phyloP scores from a whole-genome alignment of 1,140 invertebrate species.

The Thaumatotibia leucotreta region DNA sequence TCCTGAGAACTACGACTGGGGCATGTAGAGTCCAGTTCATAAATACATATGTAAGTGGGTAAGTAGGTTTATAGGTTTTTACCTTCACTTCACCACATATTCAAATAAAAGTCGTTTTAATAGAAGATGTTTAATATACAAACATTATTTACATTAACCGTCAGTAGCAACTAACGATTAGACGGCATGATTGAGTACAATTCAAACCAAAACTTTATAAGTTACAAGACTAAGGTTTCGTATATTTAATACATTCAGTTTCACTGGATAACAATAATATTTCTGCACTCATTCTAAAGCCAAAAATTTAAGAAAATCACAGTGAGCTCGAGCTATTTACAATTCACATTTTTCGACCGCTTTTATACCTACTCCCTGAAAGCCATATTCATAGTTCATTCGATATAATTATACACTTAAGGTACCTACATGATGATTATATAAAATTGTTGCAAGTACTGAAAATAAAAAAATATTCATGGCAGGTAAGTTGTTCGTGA shows the following conservation, averaged over 20 bases:
- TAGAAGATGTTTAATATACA: conserved; percentile 53
- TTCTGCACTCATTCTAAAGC: conserved; percentile 7
- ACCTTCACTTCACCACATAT: no score
- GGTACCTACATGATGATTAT: no score
- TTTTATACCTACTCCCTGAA: no score
- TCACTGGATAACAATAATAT: conserved; percentile 36
- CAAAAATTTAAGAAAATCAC: conserved; percentile 38
- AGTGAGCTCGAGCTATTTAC: conserved; percentile 39
- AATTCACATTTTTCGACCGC: conserved; percentile 23
- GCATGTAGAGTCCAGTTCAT: no score
- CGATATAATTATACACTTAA: no score
- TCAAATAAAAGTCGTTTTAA: conserved; percentile 12
- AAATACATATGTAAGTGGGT: no score
- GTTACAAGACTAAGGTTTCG: conserved; percentile 15
- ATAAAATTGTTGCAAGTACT: no score
- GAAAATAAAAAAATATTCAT: no score
- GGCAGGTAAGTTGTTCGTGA: no score
- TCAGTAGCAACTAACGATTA: conserved; percentile 3
- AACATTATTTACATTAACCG: conserved; percentile 61
- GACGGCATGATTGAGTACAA: conserved; percentile 2
- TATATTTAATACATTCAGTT: conserved; percentile 20
- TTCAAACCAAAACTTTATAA: conserved; percentile 14
- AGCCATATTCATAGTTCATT: no score
- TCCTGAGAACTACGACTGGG: no score
- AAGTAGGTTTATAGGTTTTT: no score